A percentile compares a stretch with the other conserved stretches of the same genome.
Evolutionary conservation across 2,888 invertebrate species (phyloP).

Genomic region (Thysanoteuthis rhombus): DNA sequence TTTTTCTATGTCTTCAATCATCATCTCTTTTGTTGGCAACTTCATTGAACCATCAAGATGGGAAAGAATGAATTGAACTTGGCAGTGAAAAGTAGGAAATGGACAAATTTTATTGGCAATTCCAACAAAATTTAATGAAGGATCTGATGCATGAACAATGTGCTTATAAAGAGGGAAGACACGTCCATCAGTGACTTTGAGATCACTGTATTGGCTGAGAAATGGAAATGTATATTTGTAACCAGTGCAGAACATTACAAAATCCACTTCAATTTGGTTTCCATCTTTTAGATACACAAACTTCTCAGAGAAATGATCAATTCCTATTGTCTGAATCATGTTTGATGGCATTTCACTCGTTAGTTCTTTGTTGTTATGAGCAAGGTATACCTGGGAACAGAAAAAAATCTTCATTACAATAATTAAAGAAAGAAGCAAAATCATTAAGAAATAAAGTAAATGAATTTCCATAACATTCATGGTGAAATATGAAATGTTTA

Average conservation of each 20-base stretch:
- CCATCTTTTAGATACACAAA: slow-evolving; percentile 65
- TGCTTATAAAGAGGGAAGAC: slow-evolving; percentile 29
- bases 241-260: slow-evolving; percentile 36
- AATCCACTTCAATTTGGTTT: slow-evolving; percentile 31
- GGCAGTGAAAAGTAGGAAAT: slow-evolving; percentile 33
- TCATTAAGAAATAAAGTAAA: no score
- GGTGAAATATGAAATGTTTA: no score
- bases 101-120: slow-evolving; percentile 32
- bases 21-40: slow-evolving; percentile 35
- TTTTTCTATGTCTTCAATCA: slow-evolving; percentile 34
- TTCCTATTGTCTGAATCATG: slow-evolving; percentile 55
- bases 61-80: slow-evolving; percentile 28
- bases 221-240: slow-evolving; percentile 35
- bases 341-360: slow-evolving; percentile 51
- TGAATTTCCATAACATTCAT: no score
- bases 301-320: slow-evolving; percentile 44
- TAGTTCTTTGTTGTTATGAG: slow-evolving; percentile 55
- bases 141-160: slow-evolving; percentile 18
- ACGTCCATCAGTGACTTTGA: slow-evolving; percentile 32
- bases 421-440: no score
- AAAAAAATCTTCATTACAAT: no score
- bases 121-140: slow-evolving; percentile 30
- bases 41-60: slow-evolving; percentile 33
- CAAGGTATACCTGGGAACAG: slow-evolving; percentile 59
- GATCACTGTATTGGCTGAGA: slow-evolving; percentile 14